phyloP scores from a whole-genome alignment of 2,888 invertebrate genomes.

The Platynereis dumerilii region DNA sequence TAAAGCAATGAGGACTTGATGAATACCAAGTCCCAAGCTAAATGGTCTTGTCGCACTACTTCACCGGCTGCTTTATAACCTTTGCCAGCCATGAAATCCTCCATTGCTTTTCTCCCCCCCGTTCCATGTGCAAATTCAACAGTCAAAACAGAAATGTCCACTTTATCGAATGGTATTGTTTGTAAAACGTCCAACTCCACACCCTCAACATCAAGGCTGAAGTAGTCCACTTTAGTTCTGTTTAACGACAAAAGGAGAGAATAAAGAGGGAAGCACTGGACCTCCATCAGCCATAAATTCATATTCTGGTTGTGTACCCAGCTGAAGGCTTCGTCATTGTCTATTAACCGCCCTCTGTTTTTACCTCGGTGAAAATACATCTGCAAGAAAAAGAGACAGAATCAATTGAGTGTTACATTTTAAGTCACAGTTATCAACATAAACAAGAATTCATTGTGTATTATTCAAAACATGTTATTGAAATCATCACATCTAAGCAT shows the following conservation, averaged over 20 bases:
- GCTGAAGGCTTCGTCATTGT: constrained; percentile 11
- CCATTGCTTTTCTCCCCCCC: neutral
- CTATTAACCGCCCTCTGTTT: constrained; percentile 15
- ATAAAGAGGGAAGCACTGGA: constrained; percentile 19
- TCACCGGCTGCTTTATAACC: constrained; percentile 7
- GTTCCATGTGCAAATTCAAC: constrained; percentile 17
- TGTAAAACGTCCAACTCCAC: constrained; percentile 13
- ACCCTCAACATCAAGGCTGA: constrained; percentile 21
- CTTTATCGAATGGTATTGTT: constrained; percentile 15
- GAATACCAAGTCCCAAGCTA: constrained; percentile 13
- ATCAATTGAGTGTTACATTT: neutral
- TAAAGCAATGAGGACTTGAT: neutral
- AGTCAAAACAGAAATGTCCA: constrained; percentile 15
- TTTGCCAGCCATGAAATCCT: constrained; percentile 2
- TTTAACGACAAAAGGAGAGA: constrained; percentile 12
- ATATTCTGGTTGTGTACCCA: constrained; percentile 14
- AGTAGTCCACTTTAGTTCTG: constrained; percentile 14
- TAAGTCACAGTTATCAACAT: neutral
- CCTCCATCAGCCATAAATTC: constrained; percentile 17
- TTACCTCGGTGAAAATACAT: constrained; percentile 20
- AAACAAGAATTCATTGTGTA: too few relatives aligned
- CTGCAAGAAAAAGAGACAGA: constrained; percentile 1
- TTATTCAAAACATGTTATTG: too few relatives aligned
- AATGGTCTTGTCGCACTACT: constrained; percentile 1
- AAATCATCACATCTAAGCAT: too few relatives aligned